A percentile compares a stretch with the other conserved stretches of the same genome.
Evolutionary conservation across 2,797 vertebrate species (phyloP).

Genomic region (Botia almorhae): DNA sequence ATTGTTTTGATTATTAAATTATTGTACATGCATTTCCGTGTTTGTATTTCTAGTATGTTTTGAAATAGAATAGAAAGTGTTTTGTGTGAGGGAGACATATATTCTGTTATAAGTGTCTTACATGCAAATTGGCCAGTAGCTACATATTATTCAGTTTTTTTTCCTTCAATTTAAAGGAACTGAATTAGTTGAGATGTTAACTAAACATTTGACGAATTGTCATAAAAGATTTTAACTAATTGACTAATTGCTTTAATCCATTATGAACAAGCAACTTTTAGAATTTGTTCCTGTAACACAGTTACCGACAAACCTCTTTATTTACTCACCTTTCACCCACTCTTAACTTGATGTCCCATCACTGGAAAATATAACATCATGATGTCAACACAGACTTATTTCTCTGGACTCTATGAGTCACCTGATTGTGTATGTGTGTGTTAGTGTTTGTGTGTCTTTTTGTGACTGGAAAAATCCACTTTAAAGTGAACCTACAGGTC

Average conservation of each 20-base stretch:
- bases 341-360: conserved; percentile 32
- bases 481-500: conserved; percentile 29
- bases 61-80: too few species aligned
- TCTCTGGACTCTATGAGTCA: conserved; percentile 47
- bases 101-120: neutral
- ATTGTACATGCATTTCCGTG: too few species aligned
- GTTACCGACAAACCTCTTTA: neutral
- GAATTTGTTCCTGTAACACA: conserved; percentile 1
- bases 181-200: neutral
- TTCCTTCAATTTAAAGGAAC: neutral
- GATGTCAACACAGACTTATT: conserved; percentile 23
- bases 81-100: too few species aligned
- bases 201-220: neutral
- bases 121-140: neutral
- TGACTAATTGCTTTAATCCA: neutral
- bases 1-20: too few species aligned
- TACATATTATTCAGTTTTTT: neutral
- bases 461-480: conserved; percentile 51
- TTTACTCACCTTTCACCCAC: conserved; percentile 43
- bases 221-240: neutral
- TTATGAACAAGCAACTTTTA: neutral
- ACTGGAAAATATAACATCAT: conserved; percentile 48
- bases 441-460: conserved; percentile 13
- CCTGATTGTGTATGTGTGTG: neutral
- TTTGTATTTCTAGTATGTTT: too few species aligned